Conservation (phyloP, 2,888 invertebrate species). For the Panorpa germanica region DNA sequence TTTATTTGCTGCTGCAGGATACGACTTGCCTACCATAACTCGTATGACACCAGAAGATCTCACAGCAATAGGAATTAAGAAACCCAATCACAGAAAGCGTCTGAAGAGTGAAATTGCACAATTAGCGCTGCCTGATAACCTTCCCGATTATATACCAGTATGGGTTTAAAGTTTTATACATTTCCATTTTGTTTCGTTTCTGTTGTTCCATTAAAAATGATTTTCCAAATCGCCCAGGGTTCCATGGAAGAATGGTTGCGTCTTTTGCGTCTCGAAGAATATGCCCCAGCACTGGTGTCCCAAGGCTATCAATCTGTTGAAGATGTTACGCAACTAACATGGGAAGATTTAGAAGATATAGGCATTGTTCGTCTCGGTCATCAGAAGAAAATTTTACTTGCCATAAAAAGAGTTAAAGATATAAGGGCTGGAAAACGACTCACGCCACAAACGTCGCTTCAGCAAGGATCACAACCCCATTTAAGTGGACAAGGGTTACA, state of each 20-base stretch:
- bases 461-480: constrained; percentile 7
- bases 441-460: constrained; percentile 18
- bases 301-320: constrained; percentile 91
- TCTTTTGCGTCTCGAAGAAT: constrained; percentile 78
- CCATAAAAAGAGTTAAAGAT: constrained; percentile 91
- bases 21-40: constrained; percentile 95
- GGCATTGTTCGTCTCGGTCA: constrained; percentile 87
- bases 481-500: too few species aligned
- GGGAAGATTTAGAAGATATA: constrained; percentile 99
- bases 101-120: constrained; percentile 93
- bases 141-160: constrained; percentile 88
- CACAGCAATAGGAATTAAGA: constrained; percentile 80
- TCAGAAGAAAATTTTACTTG: constrained; percentile 94
- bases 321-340: constrained; percentile 85
- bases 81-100: constrained; percentile 90
- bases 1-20: constrained; percentile 85
- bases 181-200: constrained; percentile 7
- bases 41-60: constrained; percentile 96
- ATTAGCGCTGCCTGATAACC: constrained; percentile 81
- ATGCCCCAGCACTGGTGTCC: constrained; percentile 70
- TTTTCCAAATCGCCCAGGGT: constrained; percentile 34
- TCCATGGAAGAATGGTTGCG: constrained; percentile 91
- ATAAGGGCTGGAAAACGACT: constrained; percentile 68
- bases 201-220: constrained; percentile 11
- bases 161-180: constrained; percentile 17